Conservation (phyloP, 2,113 vertebrate species). For the Misgurnus anguillicaudatus region DNA sequence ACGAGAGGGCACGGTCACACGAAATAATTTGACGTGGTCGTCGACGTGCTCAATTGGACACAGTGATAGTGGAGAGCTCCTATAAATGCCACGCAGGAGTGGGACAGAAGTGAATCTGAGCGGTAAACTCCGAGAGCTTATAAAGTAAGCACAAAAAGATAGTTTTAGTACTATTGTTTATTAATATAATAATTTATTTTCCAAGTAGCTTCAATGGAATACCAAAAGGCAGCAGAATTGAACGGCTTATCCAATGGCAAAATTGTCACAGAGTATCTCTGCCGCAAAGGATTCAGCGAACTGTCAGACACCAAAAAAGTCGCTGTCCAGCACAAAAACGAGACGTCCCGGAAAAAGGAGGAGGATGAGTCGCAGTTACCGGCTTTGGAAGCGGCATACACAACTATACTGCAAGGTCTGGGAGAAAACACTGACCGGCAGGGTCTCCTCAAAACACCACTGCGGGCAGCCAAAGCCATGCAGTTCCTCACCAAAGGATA, state of each 20-base stretch:
- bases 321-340: conserved; percentile 56
- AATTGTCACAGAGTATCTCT: conserved; percentile 44
- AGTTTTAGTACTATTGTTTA: too few species aligned
- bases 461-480: conserved; percentile 81
- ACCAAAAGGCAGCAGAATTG: conserved; percentile 53
- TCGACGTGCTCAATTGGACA: conserved; percentile 30
- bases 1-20: conserved; percentile 3
- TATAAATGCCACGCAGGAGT: conserved; percentile 6
- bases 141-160: too few species aligned
- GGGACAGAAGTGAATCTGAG: neutral
- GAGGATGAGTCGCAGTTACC: conserved; percentile 63
- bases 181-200: neutral
- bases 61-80: neutral
- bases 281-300: conserved; percentile 37
- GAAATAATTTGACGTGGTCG: neutral
- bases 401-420: conserved; percentile 73
- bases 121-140: neutral
- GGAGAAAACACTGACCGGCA: conserved; percentile 78
- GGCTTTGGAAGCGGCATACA: conserved; percentile 73
- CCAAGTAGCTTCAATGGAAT: conserved; percentile 47
- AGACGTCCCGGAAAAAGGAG: conserved; percentile 64
- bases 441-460: conserved; percentile 77
- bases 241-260: conserved; percentile 65
- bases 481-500: conserved; percentile 85
- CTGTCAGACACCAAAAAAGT: conserved; percentile 63